A percentile compares a stretch with the other conserved stretches of the same genome.
These are phyloP conservation scores for Elanus axillaris DNA, from an alignment of 2,113 vertebrate genomes.

Conservation along the genomic window DNA sequence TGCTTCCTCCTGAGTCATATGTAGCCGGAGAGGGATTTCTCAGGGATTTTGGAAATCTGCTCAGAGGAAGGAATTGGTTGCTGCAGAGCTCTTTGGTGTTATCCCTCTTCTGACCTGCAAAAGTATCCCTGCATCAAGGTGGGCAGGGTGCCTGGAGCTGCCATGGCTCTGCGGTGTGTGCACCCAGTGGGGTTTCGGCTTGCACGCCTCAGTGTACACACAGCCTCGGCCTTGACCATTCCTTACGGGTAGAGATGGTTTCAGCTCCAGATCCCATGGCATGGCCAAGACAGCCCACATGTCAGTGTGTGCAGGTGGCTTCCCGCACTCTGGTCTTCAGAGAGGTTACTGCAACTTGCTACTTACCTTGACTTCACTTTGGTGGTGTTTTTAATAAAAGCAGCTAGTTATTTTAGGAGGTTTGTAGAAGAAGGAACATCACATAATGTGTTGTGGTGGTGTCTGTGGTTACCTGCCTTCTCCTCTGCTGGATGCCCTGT, in stretches of 20 bases:
- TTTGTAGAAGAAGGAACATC: neutral
- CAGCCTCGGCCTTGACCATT: neutral
- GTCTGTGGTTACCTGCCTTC: neutral
- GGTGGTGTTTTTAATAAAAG: neutral
- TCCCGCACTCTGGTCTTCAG: neutral
- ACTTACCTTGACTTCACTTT: neutral
- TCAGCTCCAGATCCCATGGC: neutral
- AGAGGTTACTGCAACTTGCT: neutral
- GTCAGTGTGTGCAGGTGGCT: accelerated
- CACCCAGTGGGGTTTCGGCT: accelerated
- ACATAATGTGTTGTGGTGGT: neutral
- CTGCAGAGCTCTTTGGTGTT: neutral
- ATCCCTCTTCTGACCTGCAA: neutral
- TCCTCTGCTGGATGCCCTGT: neutral
- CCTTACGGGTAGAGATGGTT: neutral
- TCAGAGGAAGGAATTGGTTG: neutral
- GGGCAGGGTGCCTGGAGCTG: neutral
- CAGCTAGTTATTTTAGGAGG: neutral
- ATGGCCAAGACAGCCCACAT: accelerated
- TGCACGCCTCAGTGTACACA: neutral
- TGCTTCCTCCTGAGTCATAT: neutral
- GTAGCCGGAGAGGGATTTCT: neutral
- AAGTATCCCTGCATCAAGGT: neutral
- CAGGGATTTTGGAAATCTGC: neutral
- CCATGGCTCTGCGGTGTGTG: neutral